Conservation (phyloP, 2,797 vertebrate genomes). For the Chaetodon trifasciatus region DNA sequence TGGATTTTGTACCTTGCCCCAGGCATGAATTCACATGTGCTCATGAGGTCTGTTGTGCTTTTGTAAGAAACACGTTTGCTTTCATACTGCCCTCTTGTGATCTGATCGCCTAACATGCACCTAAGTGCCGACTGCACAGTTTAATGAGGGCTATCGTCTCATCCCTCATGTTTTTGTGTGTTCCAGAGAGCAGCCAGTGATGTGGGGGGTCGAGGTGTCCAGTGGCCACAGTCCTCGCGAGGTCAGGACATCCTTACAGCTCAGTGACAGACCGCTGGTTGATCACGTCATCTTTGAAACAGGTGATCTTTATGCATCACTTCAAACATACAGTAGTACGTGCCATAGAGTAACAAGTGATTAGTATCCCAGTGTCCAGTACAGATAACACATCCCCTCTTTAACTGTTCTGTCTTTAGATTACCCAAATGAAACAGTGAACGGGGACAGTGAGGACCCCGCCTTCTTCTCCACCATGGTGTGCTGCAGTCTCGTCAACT, state of each 20-base stretch:
- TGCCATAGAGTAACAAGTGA: background rate
- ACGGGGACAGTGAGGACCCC: slow-evolving; percentile 84
- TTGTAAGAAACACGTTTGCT: background rate
- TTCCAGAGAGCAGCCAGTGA: slow-evolving; percentile 87
- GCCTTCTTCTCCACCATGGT: slow-evolving; percentile 85
- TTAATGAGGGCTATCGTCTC: background rate
- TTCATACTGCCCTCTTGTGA: background rate
- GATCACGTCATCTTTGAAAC: slow-evolving; percentile 86
- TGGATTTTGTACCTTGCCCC: background rate
- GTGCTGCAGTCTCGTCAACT: slow-evolving; percentile 90
- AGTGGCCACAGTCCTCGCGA: slow-evolving; percentile 89
- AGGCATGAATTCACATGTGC: background rate
- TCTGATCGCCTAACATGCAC: background rate
- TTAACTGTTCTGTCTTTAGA: slow-evolving; percentile 74
- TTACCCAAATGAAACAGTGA: slow-evolving; percentile 82
- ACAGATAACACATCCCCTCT: background rate
- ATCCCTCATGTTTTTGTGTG: slow-evolving; percentile 16
- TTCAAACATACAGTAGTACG: background rate
- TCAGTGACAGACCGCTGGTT: slow-evolving; percentile 87
- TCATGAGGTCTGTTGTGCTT: background rate
- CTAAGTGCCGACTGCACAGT: background rate
- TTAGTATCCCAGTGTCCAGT: background rate
- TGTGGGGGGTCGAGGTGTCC: slow-evolving; percentile 91
- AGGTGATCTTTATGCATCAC: slow-evolving; percentile 64
- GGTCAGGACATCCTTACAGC: slow-evolving; percentile 89